A percentile compares a stretch with the other conserved stretches of the same genome.
Evolutionary conservation across 2,797 vertebrate species (phyloP).

Genomic region (Sphenodon punctatus): DNA sequence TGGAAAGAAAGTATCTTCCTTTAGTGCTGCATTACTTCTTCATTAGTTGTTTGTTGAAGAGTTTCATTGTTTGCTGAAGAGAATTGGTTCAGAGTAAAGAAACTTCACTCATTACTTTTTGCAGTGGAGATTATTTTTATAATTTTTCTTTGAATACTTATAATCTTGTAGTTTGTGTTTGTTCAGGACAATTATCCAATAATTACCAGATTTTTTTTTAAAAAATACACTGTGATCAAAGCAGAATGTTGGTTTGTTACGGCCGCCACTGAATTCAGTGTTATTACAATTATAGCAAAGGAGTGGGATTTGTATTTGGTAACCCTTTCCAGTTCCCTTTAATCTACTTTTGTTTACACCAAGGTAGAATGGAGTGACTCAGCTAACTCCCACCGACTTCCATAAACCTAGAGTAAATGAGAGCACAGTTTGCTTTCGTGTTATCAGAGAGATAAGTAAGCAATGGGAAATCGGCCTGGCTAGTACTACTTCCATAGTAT

Average conservation of each 20-base stretch:
- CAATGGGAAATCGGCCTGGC: constrained; percentile 27
- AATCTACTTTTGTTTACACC: constrained; percentile 28
- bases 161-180: constrained; percentile 59
- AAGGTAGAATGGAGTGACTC: constrained; percentile 10
- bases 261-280: constrained; percentile 25
- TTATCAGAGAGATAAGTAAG: constrained; percentile 38
- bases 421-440: constrained; percentile 38
- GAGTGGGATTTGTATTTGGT: too few species aligned
- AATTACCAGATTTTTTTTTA: constrained; percentile 31
- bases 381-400: constrained; percentile 43
- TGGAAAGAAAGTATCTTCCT: not conserved
- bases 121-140: constrained; percentile 26
- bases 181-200: constrained; percentile 26
- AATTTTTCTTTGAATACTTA: constrained; percentile 41
- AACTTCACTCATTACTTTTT: constrained; percentile 26
- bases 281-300: too few species aligned
- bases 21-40: constrained; percentile 20
- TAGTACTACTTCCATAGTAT: constrained; percentile 9
- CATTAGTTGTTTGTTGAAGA: not conserved
- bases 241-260: constrained; percentile 7
- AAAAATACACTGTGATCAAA: constrained; percentile 19
- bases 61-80: not conserved
- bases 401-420: constrained; percentile 24
- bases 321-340: constrained; percentile 56
- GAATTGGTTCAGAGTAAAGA: constrained; percentile 23